phyloP scores from a whole-genome alignment of 2,797 vertebrate species.

The Tiaroga cobitis region DNA sequence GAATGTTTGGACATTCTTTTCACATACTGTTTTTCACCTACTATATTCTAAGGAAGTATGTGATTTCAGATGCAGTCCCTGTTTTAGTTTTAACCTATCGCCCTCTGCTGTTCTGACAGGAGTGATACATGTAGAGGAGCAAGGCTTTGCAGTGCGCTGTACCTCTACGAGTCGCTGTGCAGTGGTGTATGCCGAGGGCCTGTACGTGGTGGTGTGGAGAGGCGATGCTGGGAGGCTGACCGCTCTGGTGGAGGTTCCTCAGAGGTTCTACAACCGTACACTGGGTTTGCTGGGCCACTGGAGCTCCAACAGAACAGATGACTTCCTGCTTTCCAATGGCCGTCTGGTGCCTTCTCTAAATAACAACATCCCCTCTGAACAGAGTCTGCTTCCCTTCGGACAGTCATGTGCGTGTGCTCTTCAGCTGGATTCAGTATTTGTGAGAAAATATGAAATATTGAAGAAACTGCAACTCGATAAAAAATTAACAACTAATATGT shows the following conservation, averaged over 20 bases:
- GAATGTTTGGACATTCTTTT: background rate
- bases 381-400: constrained; percentile 73
- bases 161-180: constrained; percentile 66
- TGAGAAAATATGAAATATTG: background rate
- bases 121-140: constrained; percentile 63
- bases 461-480: background rate
- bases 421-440: background rate
- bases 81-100: background rate
- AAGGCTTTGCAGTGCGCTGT: constrained; percentile 75
- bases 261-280: constrained; percentile 80
- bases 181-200: constrained; percentile 75
- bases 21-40: background rate
- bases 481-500: background rate
- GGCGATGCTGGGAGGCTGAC: constrained; percentile 66
- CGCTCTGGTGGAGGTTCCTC: constrained; percentile 77
- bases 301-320: constrained; percentile 75
- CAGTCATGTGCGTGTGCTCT: constrained; percentile 80
- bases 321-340: constrained; percentile 82
- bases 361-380: constrained; percentile 70
- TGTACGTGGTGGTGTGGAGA: constrained; percentile 76
- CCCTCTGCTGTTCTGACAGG: constrained; percentile 67
- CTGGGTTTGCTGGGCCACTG: constrained; percentile 84
- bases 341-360: constrained; percentile 61
- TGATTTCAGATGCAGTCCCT: background rate
- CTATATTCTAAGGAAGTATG: background rate